Percentiles rank a stretch among this genome's conserved stretches.
phyloP scores from a whole-genome alignment of 2,113 vertebrate species.

The Ivindomyrus marchei region DNA sequence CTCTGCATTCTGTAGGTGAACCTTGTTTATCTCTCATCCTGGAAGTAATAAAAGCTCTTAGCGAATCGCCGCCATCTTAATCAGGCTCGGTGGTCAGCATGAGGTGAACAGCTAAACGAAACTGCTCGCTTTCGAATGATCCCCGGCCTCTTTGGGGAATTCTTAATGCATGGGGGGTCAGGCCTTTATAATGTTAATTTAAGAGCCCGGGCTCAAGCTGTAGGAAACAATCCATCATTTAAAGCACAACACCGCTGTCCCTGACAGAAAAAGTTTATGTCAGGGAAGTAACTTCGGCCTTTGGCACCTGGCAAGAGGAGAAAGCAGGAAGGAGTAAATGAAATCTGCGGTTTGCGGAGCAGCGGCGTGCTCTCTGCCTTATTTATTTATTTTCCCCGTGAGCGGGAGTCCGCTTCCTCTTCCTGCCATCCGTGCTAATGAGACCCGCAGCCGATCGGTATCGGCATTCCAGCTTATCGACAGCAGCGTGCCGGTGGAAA shows the following conservation, averaged over 20 bases:
- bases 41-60: conserved; percentile 51
- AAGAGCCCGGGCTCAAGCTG: conserved; percentile 47
- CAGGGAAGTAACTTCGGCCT: conserved; percentile 51
- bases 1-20: conserved; percentile 52
- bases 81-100: conserved; percentile 69
- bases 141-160: conserved; percentile 59
- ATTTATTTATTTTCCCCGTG: background rate
- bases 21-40: conserved; percentile 63
- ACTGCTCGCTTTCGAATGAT: conserved; percentile 65
- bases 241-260: conserved; percentile 58
- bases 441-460: conserved; percentile 25
- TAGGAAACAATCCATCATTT: conserved; percentile 69
- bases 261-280: conserved; percentile 59
- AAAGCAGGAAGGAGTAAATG: conserved; percentile 42
- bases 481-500: background rate
- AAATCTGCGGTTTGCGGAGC: conserved; percentile 28
- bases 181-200: conserved; percentile 79
- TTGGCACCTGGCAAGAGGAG: conserved; percentile 42
- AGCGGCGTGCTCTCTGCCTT: conserved; percentile 4
- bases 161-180: conserved; percentile 65
- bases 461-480: conserved; percentile 19
- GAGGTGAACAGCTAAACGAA: conserved; percentile 64
- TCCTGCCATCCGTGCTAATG: conserved; percentile 22
- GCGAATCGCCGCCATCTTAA: conserved; percentile 58
- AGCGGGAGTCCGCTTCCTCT: background rate